Base-by-base conservation (phyloP, 2,888 invertebrate genomes). In the Timandra comae region DNA sequence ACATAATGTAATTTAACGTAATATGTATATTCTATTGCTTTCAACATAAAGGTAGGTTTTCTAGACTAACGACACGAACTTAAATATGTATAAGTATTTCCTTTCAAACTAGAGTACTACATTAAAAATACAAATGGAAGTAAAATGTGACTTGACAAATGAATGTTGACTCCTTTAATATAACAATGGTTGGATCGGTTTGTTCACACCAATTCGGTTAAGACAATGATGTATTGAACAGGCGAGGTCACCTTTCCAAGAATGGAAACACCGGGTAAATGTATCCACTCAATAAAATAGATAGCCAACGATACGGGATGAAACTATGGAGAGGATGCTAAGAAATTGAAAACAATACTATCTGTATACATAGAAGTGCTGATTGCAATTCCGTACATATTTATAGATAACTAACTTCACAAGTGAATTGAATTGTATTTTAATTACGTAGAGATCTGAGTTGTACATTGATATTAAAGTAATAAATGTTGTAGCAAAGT, bases 191-290 rank as follows among this genome's bases (percentile, higher is more conserved):
- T 30, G 19, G 28, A 38, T 33, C 38, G 27, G 40, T 41, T 40
- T 30, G 34, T 42, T 47, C 47, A 47, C 46, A 41, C 46, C 51
- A 51, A 52, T 54, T 46, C 45, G 37, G 46, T 36, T 31, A 40
- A 50, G 45, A 60, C 60, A 58, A 56, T 58, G 50, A 55, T 46
- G 45, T 46, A 52, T 49, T 41, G 40, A 51, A 41, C 38, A 37
- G 41, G 43, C 49, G 47, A 49, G 52, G 49, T 47, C 46, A 47
- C 49, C 38, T 44, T 44, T 46, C 44, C 43, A 33, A 49, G 49
- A 55, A 56, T 49, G 50, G 44, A 46, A 46, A 46, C 41, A 43
- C 36, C 36, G 41, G 45, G 44, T 46, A 46, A 50, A 48, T 45
- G 38, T 36, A 40, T 12, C 25, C 27, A 20, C 46, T 41, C 49